Conservation (phyloP, 2,113 vertebrate species). For the Rhizomys pruinosus region DNA sequence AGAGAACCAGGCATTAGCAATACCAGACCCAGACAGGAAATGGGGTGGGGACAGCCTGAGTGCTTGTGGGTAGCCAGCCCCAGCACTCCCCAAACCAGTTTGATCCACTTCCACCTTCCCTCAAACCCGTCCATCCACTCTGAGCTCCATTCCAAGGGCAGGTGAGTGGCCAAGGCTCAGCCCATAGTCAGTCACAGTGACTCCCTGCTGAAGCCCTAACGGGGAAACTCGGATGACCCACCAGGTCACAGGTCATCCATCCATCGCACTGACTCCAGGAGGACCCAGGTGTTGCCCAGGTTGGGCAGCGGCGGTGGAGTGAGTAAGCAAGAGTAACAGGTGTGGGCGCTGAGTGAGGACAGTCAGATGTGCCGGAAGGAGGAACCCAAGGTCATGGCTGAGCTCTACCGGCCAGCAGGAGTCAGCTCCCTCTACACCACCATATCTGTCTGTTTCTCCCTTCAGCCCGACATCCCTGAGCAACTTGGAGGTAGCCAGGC, state of each 20-base stretch:
- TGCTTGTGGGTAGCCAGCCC: neutral
- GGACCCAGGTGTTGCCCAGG: neutral
- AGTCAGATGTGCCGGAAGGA: rapidly evolving
- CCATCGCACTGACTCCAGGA: neutral
- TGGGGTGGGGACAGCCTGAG: neutral
- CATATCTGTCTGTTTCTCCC: neutral
- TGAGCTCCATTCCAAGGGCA: neutral
- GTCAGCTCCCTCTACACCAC: neutral
- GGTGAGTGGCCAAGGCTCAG: neutral
- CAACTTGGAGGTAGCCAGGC: neutral
- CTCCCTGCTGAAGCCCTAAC: neutral
- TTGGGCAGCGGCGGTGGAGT: too few species aligned
- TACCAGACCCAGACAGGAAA: neutral
- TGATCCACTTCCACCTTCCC: constrained; percentile 33
- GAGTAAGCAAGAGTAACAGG: neutral
- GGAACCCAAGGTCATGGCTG: neutral
- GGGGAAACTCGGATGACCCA: neutral
- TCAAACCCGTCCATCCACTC: constrained; percentile 73
- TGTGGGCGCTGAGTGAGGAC: neutral
- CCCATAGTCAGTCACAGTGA: neutral
- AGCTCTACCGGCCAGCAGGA: constrained; percentile 64
- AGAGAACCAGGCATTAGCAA: neutral
- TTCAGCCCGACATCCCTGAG: neutral
- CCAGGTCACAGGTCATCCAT: neutral
- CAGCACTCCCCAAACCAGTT: constrained; percentile 74